A percentile compares a stretch with the other conserved stretches of the same genome.
These are phyloP conservation scores for Chaetoderma sp. DNA, from an alignment of 2,888 invertebrate genomes.

Conservation along the genomic window DNA sequence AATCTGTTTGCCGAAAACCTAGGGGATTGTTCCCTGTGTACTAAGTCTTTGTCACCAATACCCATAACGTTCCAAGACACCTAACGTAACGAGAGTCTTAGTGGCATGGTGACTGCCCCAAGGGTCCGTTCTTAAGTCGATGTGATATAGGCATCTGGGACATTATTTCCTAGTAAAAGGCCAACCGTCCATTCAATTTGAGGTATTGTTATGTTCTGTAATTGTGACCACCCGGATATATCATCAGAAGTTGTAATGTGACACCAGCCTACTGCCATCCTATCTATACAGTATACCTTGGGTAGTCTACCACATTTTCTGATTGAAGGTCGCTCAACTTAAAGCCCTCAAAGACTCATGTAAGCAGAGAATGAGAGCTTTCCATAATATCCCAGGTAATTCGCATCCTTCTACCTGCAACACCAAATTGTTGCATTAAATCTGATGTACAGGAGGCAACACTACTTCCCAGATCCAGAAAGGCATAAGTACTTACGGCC, in stretches of 20 bases:
- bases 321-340: slow-evolving; percentile 10
- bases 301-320: slow-evolving; percentile 16
- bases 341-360: slow-evolving; percentile 6
- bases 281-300: slow-evolving; percentile 17
- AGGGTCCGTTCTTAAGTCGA: slow-evolving; percentile 23
- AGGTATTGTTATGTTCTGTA: slow-evolving; percentile 15
- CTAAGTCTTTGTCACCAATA: background rate
- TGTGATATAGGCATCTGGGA: slow-evolving; percentile 29
- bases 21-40: background rate
- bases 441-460: background rate
- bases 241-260: slow-evolving; percentile 28
- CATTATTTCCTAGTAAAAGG: slow-evolving; percentile 29
- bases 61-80: slow-evolving; percentile 29
- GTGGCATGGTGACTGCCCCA: slow-evolving; percentile 32
- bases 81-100: slow-evolving; percentile 21
- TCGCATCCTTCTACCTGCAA: background rate
- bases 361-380: background rate
- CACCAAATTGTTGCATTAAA: background rate
- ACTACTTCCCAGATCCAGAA: slow-evolving; percentile 4
- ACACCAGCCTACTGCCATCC: slow-evolving; percentile 18
- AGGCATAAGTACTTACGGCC: slow-evolving; percentile 6
- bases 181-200: slow-evolving; percentile 15
- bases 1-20: slow-evolving; percentile 11
- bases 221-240: slow-evolving; percentile 23
- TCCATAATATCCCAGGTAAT: slow-evolving; percentile 13